A percentile compares a stretch with the other conserved stretches of the same genome.
Conservation (phyloP, 2,888 invertebrate species). For the Tortricodes alternella region DNA sequence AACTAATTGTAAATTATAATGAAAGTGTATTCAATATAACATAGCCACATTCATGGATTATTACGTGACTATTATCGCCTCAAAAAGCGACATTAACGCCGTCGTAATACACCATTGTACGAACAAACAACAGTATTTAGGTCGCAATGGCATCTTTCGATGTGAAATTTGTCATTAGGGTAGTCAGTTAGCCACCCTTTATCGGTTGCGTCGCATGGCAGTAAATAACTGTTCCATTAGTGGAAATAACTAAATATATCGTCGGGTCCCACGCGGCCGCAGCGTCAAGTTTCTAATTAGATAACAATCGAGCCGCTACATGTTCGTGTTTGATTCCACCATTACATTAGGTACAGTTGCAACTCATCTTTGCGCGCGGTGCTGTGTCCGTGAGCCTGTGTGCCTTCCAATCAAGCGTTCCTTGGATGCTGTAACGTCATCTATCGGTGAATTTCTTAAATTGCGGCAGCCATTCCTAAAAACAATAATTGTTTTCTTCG, state of each 20-base stretch:
- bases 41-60: too few relatives aligned
- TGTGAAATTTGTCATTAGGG: constrained; percentile 11
- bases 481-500: too few relatives aligned
- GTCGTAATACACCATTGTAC: not conserved
- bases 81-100: not conserved
- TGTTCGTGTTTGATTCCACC: constrained; percentile 65
- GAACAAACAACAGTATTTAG: not conserved
- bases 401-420: too few relatives aligned
- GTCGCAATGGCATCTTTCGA: constrained; percentile 10
- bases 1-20: too few relatives aligned
- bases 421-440: too few relatives aligned
- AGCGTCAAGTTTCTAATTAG: constrained; percentile 74
- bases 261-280: constrained; percentile 62
- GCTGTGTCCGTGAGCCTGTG: too few relatives aligned
- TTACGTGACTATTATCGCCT: too few relatives aligned
- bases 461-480: too few relatives aligned
- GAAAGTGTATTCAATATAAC: too few relatives aligned
- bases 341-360: too few relatives aligned
- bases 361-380: too few relatives aligned
- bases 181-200: constrained; percentile 36
- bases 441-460: too few relatives aligned
- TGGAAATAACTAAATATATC: constrained; percentile 54
- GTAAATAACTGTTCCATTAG: constrained; percentile 62
- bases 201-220: constrained; percentile 51
- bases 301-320: constrained; percentile 67